Evolutionary conservation across 2,888 invertebrate genomes (phyloP), one percentile per base, ranked within the genome.

Genomic region (Ormyrus rosae): DNA sequence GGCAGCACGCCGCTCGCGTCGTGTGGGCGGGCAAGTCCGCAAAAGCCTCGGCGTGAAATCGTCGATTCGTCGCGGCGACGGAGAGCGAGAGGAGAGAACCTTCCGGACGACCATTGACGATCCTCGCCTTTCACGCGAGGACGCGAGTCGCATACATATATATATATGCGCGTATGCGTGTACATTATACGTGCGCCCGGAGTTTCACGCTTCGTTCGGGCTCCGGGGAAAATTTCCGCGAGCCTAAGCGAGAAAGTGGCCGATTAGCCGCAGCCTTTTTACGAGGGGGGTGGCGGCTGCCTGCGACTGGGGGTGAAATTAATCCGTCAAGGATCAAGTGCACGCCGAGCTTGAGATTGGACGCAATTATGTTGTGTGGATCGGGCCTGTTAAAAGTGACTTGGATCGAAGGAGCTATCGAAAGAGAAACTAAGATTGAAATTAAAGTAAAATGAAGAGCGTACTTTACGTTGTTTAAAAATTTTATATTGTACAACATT

Each of bases 21-120:
- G 88, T 87, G 90, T 90, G 89, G 90, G 90, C 90, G 90, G 90
- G 88, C 89, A 86, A 88, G 83, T 83, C 83, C 86, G 89, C 90
- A 89, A 90, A 90, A 89, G 90, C 89, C 89, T 88, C 89, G 67
- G 70, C 89, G 89, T 90, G 90, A 90, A 90, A 90, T 90, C 88
- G 87, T 83, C 86, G 86, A 90, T 90, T 90, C 89, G 90, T 86
- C 85, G 86, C 89, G 88, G 83, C 82, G 82, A 80, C 85, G 84
- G 51, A 48, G 19, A 56, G 48, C 61, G 50, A 50, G 9, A 34
- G 46, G 50, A 70, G n/a, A n/a, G 70, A 77, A 50, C 11, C 60
- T 67, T 68, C 34, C 60, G 45, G 11, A 51, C 53, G 70, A 65
- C 80, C 80, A 86, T 88, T 81, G 80, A n/a, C 85, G 73, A 77